A percentile compares a stretch with the other conserved stretches of the same genome.
Conservation (phyloP, 2,113 vertebrate genomes). For the Lutjanus erythropterus region DNA sequence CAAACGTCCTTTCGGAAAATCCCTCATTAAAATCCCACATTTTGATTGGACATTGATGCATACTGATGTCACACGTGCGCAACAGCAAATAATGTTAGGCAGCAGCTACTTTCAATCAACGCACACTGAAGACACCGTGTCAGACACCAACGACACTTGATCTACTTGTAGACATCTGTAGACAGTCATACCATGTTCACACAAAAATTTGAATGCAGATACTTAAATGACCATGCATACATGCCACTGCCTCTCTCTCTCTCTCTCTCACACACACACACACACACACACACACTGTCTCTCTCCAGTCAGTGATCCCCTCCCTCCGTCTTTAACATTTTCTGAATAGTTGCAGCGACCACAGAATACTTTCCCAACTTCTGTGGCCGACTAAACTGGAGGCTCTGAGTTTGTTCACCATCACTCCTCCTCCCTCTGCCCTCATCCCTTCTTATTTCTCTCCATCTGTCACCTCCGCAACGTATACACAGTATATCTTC, state of each 20-base stretch:
- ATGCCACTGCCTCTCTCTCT: slow-evolving; percentile 26
- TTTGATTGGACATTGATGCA: background rate
- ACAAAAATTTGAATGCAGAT: slow-evolving; percentile 27
- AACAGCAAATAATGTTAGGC: background rate
- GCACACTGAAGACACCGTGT: too few species aligned
- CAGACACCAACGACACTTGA: too few species aligned
- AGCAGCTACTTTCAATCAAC: background rate
- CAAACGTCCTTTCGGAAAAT: background rate
- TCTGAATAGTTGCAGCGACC: slow-evolving; percentile 84
- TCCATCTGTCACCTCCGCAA: slow-evolving; percentile 31
- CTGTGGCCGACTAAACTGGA: slow-evolving; percentile 79
- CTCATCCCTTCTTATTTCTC: slow-evolving; percentile 29
- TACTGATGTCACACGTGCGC: background rate
- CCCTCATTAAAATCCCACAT: background rate
- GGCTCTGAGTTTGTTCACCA: slow-evolving; percentile 69
- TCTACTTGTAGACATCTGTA: background rate
- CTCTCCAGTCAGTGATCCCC: slow-evolving; percentile 57
- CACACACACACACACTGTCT: slow-evolving; percentile 5
- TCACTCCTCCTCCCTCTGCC: slow-evolving; percentile 19
- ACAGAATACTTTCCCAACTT: slow-evolving; percentile 85
- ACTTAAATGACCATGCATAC: background rate
- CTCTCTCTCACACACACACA: slow-evolving; percentile 42
- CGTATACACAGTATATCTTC: background rate
- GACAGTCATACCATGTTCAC: background rate
- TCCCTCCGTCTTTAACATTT: slow-evolving; percentile 83